A percentile compares a stretch with the other conserved stretches of the same genome.
These are phyloP conservation scores for Heteractis magnifica DNA, from an alignment of 92 coral and sea anemone species.

Conservation along the genomic window DNA sequence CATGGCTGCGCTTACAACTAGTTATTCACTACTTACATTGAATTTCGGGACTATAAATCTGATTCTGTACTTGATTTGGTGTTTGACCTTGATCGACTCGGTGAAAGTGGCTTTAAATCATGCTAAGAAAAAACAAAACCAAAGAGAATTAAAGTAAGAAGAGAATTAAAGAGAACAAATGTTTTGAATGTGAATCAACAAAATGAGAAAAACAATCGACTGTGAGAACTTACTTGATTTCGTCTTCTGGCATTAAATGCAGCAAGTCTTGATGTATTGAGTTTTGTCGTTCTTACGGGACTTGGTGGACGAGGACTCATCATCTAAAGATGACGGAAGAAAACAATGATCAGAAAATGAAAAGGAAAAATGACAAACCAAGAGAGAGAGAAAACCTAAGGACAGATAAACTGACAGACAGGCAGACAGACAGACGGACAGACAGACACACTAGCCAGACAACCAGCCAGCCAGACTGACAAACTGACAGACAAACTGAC, in stretches of 20 bases:
- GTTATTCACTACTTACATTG: not conserved
- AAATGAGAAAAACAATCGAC: not conserved
- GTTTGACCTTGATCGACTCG: conserved; percentile 14
- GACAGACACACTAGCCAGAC: not conserved
- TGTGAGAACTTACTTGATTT: conserved; percentile 59
- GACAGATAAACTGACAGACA: not conserved
- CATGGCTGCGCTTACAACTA: too few species aligned
- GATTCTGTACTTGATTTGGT: conserved; percentile 34
- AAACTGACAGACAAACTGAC: not conserved
- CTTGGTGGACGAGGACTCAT: conserved; percentile 94
- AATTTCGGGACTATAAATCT: conserved; percentile 12
- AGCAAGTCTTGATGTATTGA: conserved; percentile 90
- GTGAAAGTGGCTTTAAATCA: conserved; percentile 50
- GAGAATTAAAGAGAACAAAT: not conserved
- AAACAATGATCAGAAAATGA: too few species aligned
- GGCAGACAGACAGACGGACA: not conserved
- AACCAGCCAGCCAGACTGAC: not conserved
- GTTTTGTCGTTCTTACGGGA: conserved; percentile 82
- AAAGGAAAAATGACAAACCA: too few species aligned
- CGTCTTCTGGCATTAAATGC: conserved; percentile 96
- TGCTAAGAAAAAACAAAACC: conserved; percentile 27
- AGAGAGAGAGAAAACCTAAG: too few species aligned
- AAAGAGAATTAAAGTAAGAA: not conserved
- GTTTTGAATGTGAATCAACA: not conserved
- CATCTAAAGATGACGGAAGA: conserved; percentile 56